Evolutionary conservation across 1,140 invertebrate species (phyloP).

Genomic region (Brachionus manjavacas): DNA sequence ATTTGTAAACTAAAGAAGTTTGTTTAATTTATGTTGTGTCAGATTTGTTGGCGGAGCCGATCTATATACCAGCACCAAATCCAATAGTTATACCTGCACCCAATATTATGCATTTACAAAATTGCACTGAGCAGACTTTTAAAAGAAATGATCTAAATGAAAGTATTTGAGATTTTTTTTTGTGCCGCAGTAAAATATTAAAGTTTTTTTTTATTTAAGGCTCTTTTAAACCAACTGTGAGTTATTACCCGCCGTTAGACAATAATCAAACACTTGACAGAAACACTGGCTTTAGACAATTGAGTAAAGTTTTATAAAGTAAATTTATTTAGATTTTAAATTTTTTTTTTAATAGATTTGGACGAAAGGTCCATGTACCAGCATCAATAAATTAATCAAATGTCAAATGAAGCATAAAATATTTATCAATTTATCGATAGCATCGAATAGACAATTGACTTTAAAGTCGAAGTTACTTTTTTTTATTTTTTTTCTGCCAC

Average conservation of each 20-base stretch:
- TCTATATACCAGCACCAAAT: conserved; percentile 41
- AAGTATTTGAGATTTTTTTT: background rate
- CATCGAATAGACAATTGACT: conserved; percentile 14
- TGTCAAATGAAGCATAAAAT: background rate
- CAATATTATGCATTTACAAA: conserved; percentile 1
- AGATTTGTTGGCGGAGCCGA: conserved; percentile 28
- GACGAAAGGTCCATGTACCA: background rate
- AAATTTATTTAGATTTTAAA: background rate
- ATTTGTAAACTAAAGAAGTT: background rate
- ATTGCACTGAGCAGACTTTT: background rate
- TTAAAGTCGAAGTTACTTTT: background rate
- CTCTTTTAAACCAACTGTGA: background rate
- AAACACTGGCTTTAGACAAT: conserved; percentile 22
- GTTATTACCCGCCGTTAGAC: background rate
- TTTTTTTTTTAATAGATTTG: background rate
- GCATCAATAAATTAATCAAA: background rate
- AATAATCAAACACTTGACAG: background rate
- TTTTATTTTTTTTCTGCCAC: background rate
- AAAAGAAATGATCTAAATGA: background rate
- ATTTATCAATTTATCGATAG: conserved; percentile 3
- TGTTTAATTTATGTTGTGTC: background rate
- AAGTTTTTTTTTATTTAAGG: background rate
- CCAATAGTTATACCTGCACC: conserved; percentile 41
- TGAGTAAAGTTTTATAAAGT: background rate
- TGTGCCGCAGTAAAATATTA: background rate